phyloP scores from a whole-genome alignment of 2,888 invertebrate species.

The Megalurothrips usitatus region DNA sequence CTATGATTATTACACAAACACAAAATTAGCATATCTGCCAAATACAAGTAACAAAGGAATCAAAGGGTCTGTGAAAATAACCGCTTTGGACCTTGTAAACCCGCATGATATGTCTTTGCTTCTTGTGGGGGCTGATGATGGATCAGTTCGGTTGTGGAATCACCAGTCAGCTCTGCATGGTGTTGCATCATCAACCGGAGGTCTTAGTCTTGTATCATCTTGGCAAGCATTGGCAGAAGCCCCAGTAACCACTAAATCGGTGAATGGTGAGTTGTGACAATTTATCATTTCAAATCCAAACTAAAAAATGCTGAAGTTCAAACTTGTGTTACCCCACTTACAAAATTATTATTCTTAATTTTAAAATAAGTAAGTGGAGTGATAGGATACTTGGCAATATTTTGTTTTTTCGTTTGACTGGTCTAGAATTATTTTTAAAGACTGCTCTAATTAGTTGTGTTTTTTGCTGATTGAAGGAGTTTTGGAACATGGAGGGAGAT shows the following conservation, averaged over 20 bases:
- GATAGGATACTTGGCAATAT: too few relatives aligned
- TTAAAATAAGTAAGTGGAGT: too few relatives aligned
- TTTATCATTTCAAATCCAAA: too few relatives aligned
- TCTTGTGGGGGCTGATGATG: slow-evolving; percentile 72
- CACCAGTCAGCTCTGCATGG: slow-evolving; percentile 37
- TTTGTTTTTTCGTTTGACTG: too few relatives aligned
- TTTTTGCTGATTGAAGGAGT: background rate
- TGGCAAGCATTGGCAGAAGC: slow-evolving; percentile 79
- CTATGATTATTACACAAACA: slow-evolving; percentile 78
- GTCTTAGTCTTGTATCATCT: slow-evolving; percentile 64
- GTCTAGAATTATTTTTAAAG: background rate
- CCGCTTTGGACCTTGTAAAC: slow-evolving; percentile 81
- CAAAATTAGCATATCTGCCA: slow-evolving; percentile 59
- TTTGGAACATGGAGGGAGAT: background rate
- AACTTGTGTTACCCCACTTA: too few relatives aligned
- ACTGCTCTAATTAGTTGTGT: background rate
- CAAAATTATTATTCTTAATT: too few relatives aligned
- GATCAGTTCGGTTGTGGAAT: slow-evolving; percentile 67
- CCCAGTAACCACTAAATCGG: slow-evolving; percentile 48
- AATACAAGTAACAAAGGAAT: slow-evolving; percentile 34
- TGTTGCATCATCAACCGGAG: slow-evolving; percentile 40
- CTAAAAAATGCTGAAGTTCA: too few relatives aligned
- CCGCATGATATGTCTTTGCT: slow-evolving; percentile 74
- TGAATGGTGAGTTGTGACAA: slow-evolving; percentile 41
- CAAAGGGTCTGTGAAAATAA: slow-evolving; percentile 58